Evolutionary conservation across 2,797 vertebrate genomes (phyloP).

Genomic region (Diglossa cyanea): DNA sequence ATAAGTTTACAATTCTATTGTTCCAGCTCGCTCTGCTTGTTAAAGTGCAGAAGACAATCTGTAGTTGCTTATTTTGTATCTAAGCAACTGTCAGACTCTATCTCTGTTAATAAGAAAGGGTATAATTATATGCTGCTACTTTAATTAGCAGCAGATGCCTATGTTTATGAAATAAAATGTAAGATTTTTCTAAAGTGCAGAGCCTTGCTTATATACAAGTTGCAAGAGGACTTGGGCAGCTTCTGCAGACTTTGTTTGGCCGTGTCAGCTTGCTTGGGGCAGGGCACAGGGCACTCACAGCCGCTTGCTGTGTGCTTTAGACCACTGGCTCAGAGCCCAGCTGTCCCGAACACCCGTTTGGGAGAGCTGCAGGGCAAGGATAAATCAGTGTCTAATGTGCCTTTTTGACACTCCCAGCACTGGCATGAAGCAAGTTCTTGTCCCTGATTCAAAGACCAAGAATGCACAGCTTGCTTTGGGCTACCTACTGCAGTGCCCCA

Average conservation of each 20-base stretch:
- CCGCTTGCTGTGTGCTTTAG: not conserved
- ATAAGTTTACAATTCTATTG: slow-evolving; percentile 66
- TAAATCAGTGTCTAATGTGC: not conserved
- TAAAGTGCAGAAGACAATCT: slow-evolving; percentile 73
- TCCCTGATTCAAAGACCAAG: not conserved
- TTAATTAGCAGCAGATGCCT: slow-evolving; percentile 84
- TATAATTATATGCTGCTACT: slow-evolving; percentile 79
- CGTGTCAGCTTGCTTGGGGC: not conserved
- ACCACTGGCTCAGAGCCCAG: not conserved
- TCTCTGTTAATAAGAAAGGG: slow-evolving; percentile 81
- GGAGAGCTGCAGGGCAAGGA: not conserved
- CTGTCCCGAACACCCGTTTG: fast-evolving
- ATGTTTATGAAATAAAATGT: slow-evolving; percentile 79
- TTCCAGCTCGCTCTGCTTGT: slow-evolving; percentile 59
- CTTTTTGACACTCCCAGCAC: not conserved
- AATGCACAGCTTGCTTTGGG: not conserved
- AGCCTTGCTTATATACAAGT: slow-evolving; percentile 45
- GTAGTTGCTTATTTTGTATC: slow-evolving; percentile 81
- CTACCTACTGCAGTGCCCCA: not conserved
- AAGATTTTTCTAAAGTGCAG: slow-evolving; percentile 63
- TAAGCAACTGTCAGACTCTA: slow-evolving; percentile 83
- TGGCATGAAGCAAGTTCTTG: not conserved
- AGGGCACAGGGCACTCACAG: not conserved
- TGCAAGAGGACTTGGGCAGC: not conserved
- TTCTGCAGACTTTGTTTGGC: not conserved